These are phyloP conservation scores for Periparus ater DNA, from an alignment of 2,797 vertebrate genomes.

Conservation along the genomic window DNA sequence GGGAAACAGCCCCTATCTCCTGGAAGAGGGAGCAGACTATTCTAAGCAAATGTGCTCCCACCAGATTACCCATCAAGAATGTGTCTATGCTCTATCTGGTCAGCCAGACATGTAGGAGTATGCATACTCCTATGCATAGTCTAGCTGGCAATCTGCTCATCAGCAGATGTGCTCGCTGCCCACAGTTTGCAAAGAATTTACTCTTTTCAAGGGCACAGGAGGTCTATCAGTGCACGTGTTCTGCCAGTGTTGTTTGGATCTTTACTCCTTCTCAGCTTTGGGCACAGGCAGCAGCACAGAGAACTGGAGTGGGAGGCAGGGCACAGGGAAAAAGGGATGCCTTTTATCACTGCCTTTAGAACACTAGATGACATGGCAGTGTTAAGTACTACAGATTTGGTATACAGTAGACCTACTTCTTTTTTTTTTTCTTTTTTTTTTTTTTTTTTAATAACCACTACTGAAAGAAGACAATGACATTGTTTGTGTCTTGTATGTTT, in stretches of 20 bases:
- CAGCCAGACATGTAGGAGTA: neutral
- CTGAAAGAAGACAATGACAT: neutral
- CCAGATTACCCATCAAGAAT: neutral
- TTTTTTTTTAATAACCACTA: neutral
- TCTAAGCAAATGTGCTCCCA: neutral
- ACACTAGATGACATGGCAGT: neutral
- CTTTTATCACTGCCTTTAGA: neutral
- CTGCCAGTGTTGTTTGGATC: neutral
- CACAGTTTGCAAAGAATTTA: neutral
- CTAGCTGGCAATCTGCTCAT: neutral
- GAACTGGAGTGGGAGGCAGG: neutral
- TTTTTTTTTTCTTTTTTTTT: neutral
- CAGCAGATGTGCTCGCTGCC: neutral
- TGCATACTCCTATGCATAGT: accelerated
- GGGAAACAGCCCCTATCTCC: neutral
- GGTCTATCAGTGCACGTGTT: neutral
- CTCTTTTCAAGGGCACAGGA: neutral
- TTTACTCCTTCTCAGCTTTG: neutral
- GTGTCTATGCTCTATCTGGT: neutral
- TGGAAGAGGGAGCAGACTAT: neutral
- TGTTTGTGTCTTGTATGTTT: neutral
- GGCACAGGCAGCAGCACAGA: neutral
- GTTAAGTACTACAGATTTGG: neutral
- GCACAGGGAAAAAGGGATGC: neutral
- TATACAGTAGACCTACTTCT: neutral